Percentiles rank a stretch among this genome's conserved stretches.
These are phyloP conservation scores for Apis cerana DNA, from an alignment of 1,140 invertebrate species.

Conservation along the genomic window DNA sequence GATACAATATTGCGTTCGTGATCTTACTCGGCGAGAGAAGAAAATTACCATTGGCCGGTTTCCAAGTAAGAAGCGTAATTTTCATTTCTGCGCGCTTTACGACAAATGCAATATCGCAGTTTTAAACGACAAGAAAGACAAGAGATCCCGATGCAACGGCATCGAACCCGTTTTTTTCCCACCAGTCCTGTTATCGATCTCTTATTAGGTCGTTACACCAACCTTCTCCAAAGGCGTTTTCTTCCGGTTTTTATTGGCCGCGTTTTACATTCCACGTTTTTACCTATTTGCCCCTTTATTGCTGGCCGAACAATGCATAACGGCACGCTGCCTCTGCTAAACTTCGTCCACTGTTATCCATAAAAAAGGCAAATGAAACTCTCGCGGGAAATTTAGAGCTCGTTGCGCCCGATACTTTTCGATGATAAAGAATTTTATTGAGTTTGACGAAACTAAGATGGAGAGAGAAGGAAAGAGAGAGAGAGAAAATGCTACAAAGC, in stretches of 20 bases:
- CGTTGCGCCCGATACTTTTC: neutral
- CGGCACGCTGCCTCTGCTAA: slow-evolving; percentile 20
- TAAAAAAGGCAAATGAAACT: neutral
- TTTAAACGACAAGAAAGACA: slow-evolving; percentile 8
- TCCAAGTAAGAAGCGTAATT: slow-evolving; percentile 11
- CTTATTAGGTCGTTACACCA: slow-evolving; percentile 35
- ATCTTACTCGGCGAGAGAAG: neutral
- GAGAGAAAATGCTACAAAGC: neutral
- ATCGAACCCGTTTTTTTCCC: slow-evolving; percentile 5
- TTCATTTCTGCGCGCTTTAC: neutral
- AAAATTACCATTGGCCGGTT: neutral
- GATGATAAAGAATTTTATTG: neutral
- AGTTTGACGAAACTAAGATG: neutral
- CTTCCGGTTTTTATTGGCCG: neutral
- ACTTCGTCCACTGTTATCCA: slow-evolving; percentile 7
- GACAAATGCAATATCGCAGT: neutral
- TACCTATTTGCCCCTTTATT: slow-evolving; percentile 23
- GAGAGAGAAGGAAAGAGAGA: too few species aligned
- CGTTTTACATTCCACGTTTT: slow-evolving; percentile 41
- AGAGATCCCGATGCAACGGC: slow-evolving; percentile 16
- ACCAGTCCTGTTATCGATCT: slow-evolving; percentile 38
- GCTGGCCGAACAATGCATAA: slow-evolving; percentile 31
- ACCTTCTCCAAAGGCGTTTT: slow-evolving; percentile 14
- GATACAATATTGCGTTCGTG: neutral
- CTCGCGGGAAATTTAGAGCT: slow-evolving; percentile 1